Percentiles rank a stretch among this genome's conserved stretches.
Evolutionary conservation across 2,113 vertebrate genomes (phyloP).

Genomic region (Ochotona curzoniae): DNA sequence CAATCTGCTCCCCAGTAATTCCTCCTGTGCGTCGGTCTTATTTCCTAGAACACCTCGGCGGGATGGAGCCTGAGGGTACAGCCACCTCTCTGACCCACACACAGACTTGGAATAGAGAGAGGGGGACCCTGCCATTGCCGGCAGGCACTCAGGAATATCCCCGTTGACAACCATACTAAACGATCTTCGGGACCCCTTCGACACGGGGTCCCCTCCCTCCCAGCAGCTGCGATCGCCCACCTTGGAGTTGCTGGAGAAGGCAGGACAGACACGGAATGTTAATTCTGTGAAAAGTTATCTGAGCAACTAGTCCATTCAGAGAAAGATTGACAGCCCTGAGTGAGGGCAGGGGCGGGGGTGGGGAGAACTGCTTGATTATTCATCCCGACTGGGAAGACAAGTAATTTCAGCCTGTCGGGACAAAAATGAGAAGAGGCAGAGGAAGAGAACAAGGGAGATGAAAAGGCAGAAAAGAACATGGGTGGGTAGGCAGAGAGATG

Average conservation of each 20-base stretch:
- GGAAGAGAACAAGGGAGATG: neutral
- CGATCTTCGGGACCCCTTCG: neutral
- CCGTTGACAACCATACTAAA: neutral
- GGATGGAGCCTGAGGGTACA: neutral
- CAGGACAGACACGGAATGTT: slow-evolving; percentile 58
- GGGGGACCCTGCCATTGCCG: neutral
- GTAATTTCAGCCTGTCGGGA: slow-evolving; percentile 36
- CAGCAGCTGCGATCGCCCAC: neutral
- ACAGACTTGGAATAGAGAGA: slow-evolving; percentile 7
- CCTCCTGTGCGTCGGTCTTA: neutral
- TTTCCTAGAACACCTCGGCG: neutral
- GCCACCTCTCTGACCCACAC: neutral
- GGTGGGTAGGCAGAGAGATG: neutral
- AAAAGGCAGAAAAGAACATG: neutral
- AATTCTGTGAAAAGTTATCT: slow-evolving; percentile 54
- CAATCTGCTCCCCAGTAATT: neutral
- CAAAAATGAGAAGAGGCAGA: slow-evolving; percentile 39
- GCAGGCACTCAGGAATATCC: rapidly evolving
- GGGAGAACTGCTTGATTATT: slow-evolving; percentile 54
- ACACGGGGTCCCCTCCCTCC: neutral
- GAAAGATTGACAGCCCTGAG: slow-evolving; percentile 48
- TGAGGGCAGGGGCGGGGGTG: neutral
- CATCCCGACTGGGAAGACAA: slow-evolving; percentile 63
- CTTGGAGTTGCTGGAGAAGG: slow-evolving; percentile 48
- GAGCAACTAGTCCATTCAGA: slow-evolving; percentile 65